These are phyloP conservation scores for Pantala flavescens DNA, from an alignment of 1,140 invertebrate genomes.

Conservation along the genomic window DNA sequence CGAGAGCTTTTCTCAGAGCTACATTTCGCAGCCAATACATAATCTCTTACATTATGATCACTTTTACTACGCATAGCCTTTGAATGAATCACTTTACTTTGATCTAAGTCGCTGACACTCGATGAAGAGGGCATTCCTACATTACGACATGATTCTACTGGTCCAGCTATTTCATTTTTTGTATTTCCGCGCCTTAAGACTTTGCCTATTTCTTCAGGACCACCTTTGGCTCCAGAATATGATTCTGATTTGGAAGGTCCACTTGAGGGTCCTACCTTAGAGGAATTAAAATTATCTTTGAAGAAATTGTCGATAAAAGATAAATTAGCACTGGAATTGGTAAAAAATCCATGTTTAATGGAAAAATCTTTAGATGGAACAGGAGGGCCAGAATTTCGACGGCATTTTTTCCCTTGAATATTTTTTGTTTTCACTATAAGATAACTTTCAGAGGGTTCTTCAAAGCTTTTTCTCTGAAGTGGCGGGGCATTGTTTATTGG, in stretches of 20 bases:
- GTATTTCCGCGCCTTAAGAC: too few species aligned
- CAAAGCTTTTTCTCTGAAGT: slow-evolving; percentile 2
- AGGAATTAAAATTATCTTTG: neutral
- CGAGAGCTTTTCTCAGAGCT: neutral
- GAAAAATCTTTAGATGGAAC: neutral
- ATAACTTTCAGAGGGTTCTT: neutral
- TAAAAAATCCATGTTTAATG: neutral
- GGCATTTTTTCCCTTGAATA: neutral
- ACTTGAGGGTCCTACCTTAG: too few species aligned
- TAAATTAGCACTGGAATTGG: slow-evolving; percentile 7
- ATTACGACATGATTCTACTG: neutral
- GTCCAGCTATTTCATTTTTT: too few species aligned
- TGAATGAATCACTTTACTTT: neutral
- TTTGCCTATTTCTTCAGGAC: too few species aligned
- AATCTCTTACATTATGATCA: neutral
- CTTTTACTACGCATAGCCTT: slow-evolving; percentile 4
- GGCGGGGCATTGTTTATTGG: neutral
- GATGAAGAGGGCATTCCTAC: neutral
- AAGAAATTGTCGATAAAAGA: neutral
- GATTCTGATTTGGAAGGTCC: too few species aligned
- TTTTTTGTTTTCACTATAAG: neutral
- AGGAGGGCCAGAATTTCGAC: neutral
- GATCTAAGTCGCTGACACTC: neutral
- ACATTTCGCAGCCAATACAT: neutral
- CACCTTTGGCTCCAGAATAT: too few species aligned